phyloP scores from a whole-genome alignment of 2,888 invertebrate species.

The Clepsis dumicolana region DNA sequence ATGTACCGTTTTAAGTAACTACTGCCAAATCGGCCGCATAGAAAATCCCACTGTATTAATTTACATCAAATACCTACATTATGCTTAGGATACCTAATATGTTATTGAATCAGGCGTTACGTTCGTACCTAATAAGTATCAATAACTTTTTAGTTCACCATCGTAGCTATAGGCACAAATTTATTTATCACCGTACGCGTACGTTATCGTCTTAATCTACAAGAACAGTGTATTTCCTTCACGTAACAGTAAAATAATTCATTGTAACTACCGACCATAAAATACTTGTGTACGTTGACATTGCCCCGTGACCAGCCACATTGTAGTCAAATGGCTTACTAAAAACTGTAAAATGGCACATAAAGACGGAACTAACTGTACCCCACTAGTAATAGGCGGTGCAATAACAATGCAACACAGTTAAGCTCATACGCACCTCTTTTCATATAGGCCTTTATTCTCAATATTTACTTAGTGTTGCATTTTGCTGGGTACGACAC shows the following conservation, averaged over 20 bases:
- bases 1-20: too few species aligned
- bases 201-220: neutral
- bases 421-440: constrained; percentile 59
- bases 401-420: constrained; percentile 58
- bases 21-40: too few species aligned
- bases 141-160: neutral
- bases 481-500: constrained; percentile 12
- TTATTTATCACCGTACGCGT: constrained; percentile 12
- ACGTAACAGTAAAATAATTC: constrained; percentile 37
- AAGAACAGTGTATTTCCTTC: constrained; percentile 33
- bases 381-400: constrained; percentile 61
- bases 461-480: constrained; percentile 39
- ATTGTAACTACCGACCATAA: constrained; percentile 37
- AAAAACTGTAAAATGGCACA: constrained; percentile 47
- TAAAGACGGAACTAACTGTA: constrained; percentile 52
- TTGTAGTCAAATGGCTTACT: constrained; percentile 52
- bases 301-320: constrained; percentile 30
- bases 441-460: constrained; percentile 49
- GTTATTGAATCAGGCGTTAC: too few species aligned
- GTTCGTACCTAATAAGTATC: neutral
- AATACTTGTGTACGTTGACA: constrained; percentile 33
- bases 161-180: neutral
- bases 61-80: too few species aligned
- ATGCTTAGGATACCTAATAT: too few species aligned
- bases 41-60: too few species aligned